Conservation (phyloP, 2,113 vertebrate species). For the Hoplias malabaricus region DNA sequence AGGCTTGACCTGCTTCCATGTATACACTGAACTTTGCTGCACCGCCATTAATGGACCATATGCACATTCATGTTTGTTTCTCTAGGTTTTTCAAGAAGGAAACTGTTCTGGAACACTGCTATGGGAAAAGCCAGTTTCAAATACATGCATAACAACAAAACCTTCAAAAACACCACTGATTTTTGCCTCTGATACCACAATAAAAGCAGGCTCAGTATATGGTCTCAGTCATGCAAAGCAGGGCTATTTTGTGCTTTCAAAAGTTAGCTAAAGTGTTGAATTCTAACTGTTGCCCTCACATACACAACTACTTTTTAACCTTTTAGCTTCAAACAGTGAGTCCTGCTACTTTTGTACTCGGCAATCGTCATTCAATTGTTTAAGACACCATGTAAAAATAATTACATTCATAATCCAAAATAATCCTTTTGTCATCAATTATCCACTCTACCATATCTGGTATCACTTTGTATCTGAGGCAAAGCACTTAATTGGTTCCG, state of each 20-base stretch:
- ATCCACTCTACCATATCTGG: not conserved
- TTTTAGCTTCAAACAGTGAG: not conserved
- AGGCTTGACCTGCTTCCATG: slow-evolving; percentile 22
- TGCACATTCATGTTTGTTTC: slow-evolving; percentile 21
- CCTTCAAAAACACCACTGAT: slow-evolving; percentile 11
- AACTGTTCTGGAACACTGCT: not conserved
- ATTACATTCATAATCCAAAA: not conserved
- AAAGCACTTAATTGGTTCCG: not conserved
- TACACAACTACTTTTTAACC: not conserved
- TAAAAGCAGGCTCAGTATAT: slow-evolving; percentile 29
- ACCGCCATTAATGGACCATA: slow-evolving; percentile 24
- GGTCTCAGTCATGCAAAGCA: not conserved
- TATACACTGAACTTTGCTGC: slow-evolving; percentile 13
- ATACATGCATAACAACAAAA: not conserved
- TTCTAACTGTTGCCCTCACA: not conserved
- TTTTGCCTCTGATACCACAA: slow-evolving; percentile 16
- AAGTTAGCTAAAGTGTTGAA: not conserved
- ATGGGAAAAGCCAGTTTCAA: not conserved
- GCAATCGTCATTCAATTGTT: not conserved
- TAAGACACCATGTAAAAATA: not conserved
- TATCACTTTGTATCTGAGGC: not conserved
- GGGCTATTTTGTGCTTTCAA: not conserved
- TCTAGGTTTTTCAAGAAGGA: not conserved
- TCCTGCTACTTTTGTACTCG: not conserved
- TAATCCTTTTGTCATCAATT: not conserved